Percentiles rank a stretch among this genome's conserved stretches.
phyloP scores from a whole-genome alignment of 2,888 invertebrate species.

The Smittia aterrima region DNA sequence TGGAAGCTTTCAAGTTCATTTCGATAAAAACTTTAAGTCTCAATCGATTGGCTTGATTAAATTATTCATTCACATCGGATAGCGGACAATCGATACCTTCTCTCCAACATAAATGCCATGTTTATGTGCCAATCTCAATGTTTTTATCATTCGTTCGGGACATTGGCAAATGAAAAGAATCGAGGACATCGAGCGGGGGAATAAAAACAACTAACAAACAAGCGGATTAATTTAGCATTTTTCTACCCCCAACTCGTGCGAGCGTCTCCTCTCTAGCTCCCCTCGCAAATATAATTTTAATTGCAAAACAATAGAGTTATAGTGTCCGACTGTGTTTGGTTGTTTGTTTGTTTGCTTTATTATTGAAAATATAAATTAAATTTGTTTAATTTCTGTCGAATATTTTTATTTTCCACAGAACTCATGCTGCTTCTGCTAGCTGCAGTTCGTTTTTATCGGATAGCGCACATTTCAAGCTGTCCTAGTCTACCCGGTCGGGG shows the following conservation, averaged over 20 bases:
- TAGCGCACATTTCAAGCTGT: too few relatives aligned
- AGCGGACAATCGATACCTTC: too few relatives aligned
- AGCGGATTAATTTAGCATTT: slow-evolving; percentile 17
- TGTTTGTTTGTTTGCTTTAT: slow-evolving; percentile 7
- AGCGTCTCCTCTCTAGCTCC: not conserved
- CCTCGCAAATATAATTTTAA: slow-evolving; percentile 35
- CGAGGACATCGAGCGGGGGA: not conserved
- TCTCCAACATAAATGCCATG: not conserved
- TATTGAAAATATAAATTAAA: slow-evolving; percentile 39
- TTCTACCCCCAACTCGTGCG: too few relatives aligned
- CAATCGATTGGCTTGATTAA: too few relatives aligned
- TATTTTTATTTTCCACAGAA: not conserved
- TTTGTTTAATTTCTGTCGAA: slow-evolving; percentile 25
- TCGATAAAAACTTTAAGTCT: too few relatives aligned
- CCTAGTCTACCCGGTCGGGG: too few relatives aligned
- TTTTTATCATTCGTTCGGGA: not conserved
- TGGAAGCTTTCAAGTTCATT: too few relatives aligned
- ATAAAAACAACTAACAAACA: not conserved
- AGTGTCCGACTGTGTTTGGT: not conserved
- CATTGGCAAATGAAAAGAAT: not conserved
- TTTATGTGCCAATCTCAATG: not conserved
- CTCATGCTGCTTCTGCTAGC: not conserved
- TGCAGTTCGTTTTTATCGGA: not conserved
- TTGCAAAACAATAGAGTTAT: slow-evolving; percentile 33
- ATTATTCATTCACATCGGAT: too few relatives aligned